These are phyloP conservation scores for Drosophila testacea DNA, from an alignment of 2,888 invertebrate genomes.

Conservation along the genomic window DNA sequence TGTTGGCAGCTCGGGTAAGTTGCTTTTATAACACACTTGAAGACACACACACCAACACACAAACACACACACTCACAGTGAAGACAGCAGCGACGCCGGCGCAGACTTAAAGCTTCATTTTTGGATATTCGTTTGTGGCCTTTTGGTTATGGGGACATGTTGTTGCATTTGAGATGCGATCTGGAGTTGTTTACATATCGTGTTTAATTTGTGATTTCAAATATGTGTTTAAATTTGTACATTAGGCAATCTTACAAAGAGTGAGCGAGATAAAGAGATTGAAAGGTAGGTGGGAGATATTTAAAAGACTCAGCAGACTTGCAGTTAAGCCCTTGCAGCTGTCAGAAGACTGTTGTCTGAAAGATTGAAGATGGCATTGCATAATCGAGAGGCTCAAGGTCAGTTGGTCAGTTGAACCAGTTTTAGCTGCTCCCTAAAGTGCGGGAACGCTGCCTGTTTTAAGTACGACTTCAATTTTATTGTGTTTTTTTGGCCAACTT, in stretches of 20 bases:
- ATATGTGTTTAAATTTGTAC: slow-evolving; percentile 31
- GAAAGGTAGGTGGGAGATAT: background rate
- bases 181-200: slow-evolving; percentile 21
- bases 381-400: slow-evolving; percentile 61
- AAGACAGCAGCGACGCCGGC: slow-evolving; percentile 40
- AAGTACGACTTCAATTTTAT: too few species aligned
- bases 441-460: slow-evolving; percentile 21
- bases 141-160: slow-evolving; percentile 44
- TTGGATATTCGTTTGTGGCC: slow-evolving; percentile 30
- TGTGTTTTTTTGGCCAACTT: slow-evolving; percentile 55
- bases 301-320: background rate
- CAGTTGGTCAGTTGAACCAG: slow-evolving; percentile 66
- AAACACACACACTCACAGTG: slow-evolving; percentile 2
- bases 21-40: slow-evolving; percentile 83
- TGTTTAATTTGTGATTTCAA: slow-evolving; percentile 11
- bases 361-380: slow-evolving; percentile 45
- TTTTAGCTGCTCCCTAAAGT: slow-evolving; percentile 50
- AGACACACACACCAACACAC: slow-evolving; percentile 40
- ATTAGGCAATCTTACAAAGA: slow-evolving; percentile 42
- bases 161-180: slow-evolving; percentile 55
- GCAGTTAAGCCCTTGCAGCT: slow-evolving; percentile 18
- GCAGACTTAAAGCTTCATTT: slow-evolving; percentile 24
- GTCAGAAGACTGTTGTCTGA: slow-evolving; percentile 10
- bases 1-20: slow-evolving; percentile 62
- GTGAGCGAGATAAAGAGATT: background rate